Evolutionary conservation across 2,113 vertebrate genomes (phyloP), one percentile per base, ranked within the genome.

Genomic region (Laterallus jamaicensis): DNA sequence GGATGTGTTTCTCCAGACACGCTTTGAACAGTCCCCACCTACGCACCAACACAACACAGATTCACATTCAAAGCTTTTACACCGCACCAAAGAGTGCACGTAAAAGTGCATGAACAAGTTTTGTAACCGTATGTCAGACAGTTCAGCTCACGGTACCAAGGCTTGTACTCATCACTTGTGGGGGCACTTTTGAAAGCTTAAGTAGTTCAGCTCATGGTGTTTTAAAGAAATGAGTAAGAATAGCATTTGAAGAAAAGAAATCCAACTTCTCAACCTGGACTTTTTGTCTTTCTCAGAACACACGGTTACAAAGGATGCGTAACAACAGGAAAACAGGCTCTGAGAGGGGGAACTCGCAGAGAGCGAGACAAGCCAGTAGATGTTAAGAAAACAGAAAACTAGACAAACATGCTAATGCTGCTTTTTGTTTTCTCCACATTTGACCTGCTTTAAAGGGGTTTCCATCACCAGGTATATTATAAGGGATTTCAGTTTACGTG

Each of bases 351-450:
- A 49, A 49, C 29, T 76, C 10, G 2, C 2, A 4, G 67, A 7
- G 22, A 60, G 52, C 5, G 60, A 80, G 71, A 92, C 50, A 85
- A 83, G 86, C 49, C 68, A 59, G 24, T 70, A 15, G 67, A 15
- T 28, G 70, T 25, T 4, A 2, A 62, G 74, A 85, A 93, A 92
- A 82, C 44, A 78, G 73, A 95, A 86, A 91, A 89, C 35, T 40
- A 87, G 80, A 84, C 70, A 76, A 82, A 93, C 93, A 79, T 92
- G 96, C 93, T 63, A 76, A 76, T 35, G 62, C 58, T 81, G 80
- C 58, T 91, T 84, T 92, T 87, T 67, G 91, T 76, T 92, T 96
- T 58, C 79, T 42, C 54, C 47, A 42, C 63, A 52, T 79, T 94
- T 88, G 60, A 70, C 50, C 75, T 86, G 89, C 73, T 88, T 49